Evolutionary conservation across 2,888 invertebrate species (phyloP).

Genomic region (Galerucella calmariensis): DNA sequence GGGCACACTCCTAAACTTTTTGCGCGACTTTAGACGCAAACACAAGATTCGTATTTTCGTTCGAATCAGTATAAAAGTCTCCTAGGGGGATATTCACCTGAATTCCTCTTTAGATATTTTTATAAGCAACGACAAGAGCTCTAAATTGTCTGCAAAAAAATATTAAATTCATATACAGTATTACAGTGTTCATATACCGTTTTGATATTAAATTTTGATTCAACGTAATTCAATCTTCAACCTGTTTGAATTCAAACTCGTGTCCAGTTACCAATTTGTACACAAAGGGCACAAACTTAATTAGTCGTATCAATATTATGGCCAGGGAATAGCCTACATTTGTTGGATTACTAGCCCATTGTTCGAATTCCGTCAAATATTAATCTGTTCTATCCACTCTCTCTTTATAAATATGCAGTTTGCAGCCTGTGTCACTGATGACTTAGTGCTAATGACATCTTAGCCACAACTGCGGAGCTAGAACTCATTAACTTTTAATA

Average conservation of each 20-base stretch:
- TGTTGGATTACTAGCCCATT: too few species aligned
- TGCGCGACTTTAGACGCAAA: neutral
- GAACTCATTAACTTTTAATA: conserved; percentile 32
- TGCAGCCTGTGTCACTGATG: conserved; percentile 14
- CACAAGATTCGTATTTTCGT: neutral
- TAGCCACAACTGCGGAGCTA: conserved; percentile 21
- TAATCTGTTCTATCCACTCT: neutral
- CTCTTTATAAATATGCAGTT: neutral
- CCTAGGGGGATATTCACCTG: neutral
- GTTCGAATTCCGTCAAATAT: neutral
- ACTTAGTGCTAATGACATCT: conserved; percentile 30
- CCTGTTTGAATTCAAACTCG: too few species aligned
- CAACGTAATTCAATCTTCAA: too few species aligned
- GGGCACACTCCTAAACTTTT: neutral
- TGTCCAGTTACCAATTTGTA: too few species aligned
- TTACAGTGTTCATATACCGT: too few species aligned
- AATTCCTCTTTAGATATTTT: neutral
- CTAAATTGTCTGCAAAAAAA: neutral
- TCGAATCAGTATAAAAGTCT: neutral
- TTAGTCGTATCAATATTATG: too few species aligned
- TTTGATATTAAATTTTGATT: too few species aligned
- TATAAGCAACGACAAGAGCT: neutral
- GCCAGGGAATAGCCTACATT: too few species aligned
- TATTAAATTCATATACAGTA: too few species aligned
- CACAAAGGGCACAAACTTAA: too few species aligned